Evolutionary conservation across 2,888 invertebrate species (phyloP).

Genomic region (Tachina fera): DNA sequence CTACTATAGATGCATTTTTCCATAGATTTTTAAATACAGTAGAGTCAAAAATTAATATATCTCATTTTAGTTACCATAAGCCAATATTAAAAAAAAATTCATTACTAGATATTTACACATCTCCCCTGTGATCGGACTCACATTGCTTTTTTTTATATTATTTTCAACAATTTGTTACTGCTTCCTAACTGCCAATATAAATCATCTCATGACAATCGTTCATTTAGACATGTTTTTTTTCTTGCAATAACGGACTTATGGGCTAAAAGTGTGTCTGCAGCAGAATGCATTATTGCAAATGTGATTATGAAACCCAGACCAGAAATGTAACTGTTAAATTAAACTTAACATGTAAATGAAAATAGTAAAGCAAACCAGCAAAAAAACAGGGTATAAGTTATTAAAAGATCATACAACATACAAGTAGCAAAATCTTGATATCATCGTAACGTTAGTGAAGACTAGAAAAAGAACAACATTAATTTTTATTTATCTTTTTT

Average conservation of each 20-base stretch:
- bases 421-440: conserved; percentile 29
- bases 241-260: neutral
- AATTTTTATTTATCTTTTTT: neutral
- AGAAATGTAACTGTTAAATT: conserved; percentile 44
- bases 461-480: conserved; percentile 18
- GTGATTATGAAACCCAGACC: conserved; percentile 17
- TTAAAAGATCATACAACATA: conserved; percentile 5
- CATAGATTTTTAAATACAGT: too few species aligned
- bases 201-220: too few species aligned
- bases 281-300: neutral
- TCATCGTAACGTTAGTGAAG: neutral
- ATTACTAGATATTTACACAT: too few species aligned
- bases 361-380: conserved; percentile 16
- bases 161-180: too few species aligned
- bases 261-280: neutral
- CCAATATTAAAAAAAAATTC: too few species aligned
- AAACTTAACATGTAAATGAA: conserved; percentile 30
- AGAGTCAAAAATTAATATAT: too few species aligned
- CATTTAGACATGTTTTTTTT: neutral
- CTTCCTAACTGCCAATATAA: too few species aligned
- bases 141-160: too few species aligned
- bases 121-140: too few species aligned
- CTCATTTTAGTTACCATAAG: too few species aligned
- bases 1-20: too few species aligned
- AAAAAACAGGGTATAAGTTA: neutral